phyloP scores from a whole-genome alignment of 2,113 vertebrate genomes.

The Gavialis gangeticus region DNA sequence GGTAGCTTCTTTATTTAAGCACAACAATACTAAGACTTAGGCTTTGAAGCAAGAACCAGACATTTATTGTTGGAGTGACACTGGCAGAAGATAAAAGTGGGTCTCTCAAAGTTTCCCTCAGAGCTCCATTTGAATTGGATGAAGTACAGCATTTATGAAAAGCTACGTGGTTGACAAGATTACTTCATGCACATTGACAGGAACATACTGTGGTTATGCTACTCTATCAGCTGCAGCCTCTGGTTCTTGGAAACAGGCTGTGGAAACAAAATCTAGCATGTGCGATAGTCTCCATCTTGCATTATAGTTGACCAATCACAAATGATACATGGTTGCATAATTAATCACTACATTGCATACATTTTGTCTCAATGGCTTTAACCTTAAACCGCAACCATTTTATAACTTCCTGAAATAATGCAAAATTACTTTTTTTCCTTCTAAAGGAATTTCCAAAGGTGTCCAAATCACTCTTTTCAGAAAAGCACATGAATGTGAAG shows the following conservation, averaged over 20 bases:
- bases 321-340: slow-evolving; percentile 46
- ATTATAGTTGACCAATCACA: background rate
- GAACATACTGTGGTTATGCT: fast-evolving
- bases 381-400: slow-evolving; percentile 72
- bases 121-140: background rate
- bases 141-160: background rate
- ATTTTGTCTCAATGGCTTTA: slow-evolving; percentile 57
- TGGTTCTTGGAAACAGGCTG: background rate
- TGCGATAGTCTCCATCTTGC: background rate
- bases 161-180: background rate
- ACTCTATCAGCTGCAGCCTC: background rate
- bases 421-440: slow-evolving; percentile 57
- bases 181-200: background rate
- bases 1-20: background rate
- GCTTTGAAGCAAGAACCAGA: background rate
- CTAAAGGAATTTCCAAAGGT: slow-evolving; percentile 55
- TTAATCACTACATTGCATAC: slow-evolving; percentile 58
- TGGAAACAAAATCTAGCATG: background rate
- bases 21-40: background rate
- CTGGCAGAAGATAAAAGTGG: background rate
- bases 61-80: fast-evolving
- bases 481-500: slow-evolving; percentile 52
- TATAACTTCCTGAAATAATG: slow-evolving; percentile 70
- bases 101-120: background rate
- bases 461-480: slow-evolving; percentile 69